Evolutionary conservation across 2,113 vertebrate genomes (phyloP), one percentile per base, ranked within the genome.

Genomic region (Grantiella picta): DNA sequence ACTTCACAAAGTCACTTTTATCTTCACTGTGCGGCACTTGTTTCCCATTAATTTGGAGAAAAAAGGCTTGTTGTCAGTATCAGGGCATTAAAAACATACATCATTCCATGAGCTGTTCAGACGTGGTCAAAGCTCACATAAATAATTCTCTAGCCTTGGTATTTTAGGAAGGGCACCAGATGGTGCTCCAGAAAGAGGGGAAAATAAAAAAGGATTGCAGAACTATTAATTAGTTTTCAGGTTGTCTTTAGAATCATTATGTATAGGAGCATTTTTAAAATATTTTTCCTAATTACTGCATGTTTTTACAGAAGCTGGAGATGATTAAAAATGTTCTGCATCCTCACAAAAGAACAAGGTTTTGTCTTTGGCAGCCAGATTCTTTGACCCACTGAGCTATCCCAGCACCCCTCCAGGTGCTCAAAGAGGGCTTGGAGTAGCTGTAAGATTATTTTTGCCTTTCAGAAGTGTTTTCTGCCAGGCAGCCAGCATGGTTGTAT

Each of bases 1-100:
- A 96, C 88, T 86, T 92, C 75, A 84, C 92, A 53, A 95, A 96
- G 93, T 97, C 94, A 90, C 85, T 94, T 95, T 96, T 93, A 71
- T 93, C 87, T 96, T 94, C 38, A 21, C 85, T 2, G 4, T 50
- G 72, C 0, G 12, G 83, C 87, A 83, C 90, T 96, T 94, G 85
- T 90, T 95, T 93, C 88, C 85, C 79, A 88, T 94, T 96, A 95
- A 94, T 95, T 97, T 88, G 73, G 79, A 80, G 47, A 64, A 78
- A 78, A 95, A 96, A 88, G 76, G 44, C 38, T 93, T 94, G 93
- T 93, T 95, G 93, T 96, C 93, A 95, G 66, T 88, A 90, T 92
- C 47, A 31, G 72, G 76, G 75, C 92, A 75, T 86, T 90, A 66
- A 91, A 96, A 96, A 71, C 88, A 88, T 96, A 88, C 71, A 93